Percentiles rank a stretch among this genome's conserved stretches.
phyloP scores from a whole-genome alignment of 2,888 invertebrate genomes.

The Cataglyphis rosenhaueri region DNA sequence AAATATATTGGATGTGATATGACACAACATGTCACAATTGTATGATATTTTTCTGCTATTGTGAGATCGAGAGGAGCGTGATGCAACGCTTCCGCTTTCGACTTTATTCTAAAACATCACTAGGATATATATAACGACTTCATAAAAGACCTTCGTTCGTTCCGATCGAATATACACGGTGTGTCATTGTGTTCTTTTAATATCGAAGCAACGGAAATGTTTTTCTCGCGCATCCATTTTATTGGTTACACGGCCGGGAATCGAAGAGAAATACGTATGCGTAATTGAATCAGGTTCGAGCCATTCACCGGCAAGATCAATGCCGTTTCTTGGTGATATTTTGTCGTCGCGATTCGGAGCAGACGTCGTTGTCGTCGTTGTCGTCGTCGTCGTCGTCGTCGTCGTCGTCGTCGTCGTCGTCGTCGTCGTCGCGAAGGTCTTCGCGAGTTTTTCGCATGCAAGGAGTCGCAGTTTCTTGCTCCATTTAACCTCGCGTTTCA shows the following conservation, averaged over 20 bases:
- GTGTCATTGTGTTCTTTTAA: conserved; percentile 32
- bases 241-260: conserved; percentile 3
- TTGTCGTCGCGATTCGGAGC: conserved; percentile 55
- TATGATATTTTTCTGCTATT: neutral
- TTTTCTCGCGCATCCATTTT: conserved; percentile 13
- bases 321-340: conserved; percentile 51
- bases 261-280: conserved; percentile 56
- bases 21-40: neutral
- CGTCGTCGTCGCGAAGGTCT: conserved; percentile 39
- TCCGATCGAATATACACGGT: conserved; percentile 8
- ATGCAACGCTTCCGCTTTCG: neutral
- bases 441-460: conserved; percentile 64
- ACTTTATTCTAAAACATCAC: neutral
- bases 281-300: conserved; percentile 63
- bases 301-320: neutral
- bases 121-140: neutral
- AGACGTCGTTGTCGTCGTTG: conserved; percentile 49
- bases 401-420: conserved; percentile 43
- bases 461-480: conserved; percentile 68
- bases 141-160: neutral
- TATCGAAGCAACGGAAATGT: conserved; percentile 1
- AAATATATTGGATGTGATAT: neutral
- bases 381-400: conserved; percentile 30
- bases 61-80: neutral
- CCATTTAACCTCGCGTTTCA: conserved; percentile 65